A percentile compares a stretch with the other conserved stretches of the same genome.
These are phyloP conservation scores for Holothuria leucospilota DNA, from an alignment of 53 echinoderm and acorn worm species.

Conservation along the genomic window DNA sequence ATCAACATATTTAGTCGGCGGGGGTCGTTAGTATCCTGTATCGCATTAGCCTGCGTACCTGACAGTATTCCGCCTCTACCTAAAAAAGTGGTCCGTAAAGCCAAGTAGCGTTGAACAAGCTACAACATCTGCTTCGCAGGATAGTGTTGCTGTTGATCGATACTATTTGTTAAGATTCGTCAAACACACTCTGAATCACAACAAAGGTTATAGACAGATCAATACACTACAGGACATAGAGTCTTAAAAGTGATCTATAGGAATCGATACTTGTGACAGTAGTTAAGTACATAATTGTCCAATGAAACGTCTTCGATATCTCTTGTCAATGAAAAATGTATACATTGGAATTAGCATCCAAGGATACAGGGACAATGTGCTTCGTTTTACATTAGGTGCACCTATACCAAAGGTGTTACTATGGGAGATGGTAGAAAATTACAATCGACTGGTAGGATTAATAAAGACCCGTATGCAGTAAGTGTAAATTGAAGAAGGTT, in stretches of 20 bases:
- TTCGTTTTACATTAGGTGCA: background rate
- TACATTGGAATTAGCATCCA: conserved; percentile 7
- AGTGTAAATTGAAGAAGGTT: too few species aligned
- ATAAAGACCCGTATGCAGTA: too few species aligned
- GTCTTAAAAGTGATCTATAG: conserved; percentile 6
- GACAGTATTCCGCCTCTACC: too few species aligned
- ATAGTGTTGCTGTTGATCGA: background rate
- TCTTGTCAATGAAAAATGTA: conserved; percentile 24
- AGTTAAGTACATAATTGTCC: conserved; percentile 39
- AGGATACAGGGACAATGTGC: conserved; percentile 12
- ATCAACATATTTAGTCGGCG: too few species aligned
- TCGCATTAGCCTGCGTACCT: too few species aligned
- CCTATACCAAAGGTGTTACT: background rate
- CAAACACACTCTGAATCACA: conserved; percentile 26
- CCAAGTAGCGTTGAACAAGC: too few species aligned
- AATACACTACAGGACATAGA: background rate
- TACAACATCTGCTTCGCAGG: background rate
- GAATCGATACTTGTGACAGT: conserved; percentile 20
- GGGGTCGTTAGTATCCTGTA: too few species aligned
- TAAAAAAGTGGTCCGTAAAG: too few species aligned
- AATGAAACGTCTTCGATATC: conserved; percentile 16
- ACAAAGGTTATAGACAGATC: background rate
- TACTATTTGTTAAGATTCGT: conserved; percentile 17
- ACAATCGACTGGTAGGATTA: too few species aligned
- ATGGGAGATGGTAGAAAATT: too few species aligned